phyloP scores from a whole-genome alignment of 1,140 invertebrate species.

The Eubasilissa regina region DNA sequence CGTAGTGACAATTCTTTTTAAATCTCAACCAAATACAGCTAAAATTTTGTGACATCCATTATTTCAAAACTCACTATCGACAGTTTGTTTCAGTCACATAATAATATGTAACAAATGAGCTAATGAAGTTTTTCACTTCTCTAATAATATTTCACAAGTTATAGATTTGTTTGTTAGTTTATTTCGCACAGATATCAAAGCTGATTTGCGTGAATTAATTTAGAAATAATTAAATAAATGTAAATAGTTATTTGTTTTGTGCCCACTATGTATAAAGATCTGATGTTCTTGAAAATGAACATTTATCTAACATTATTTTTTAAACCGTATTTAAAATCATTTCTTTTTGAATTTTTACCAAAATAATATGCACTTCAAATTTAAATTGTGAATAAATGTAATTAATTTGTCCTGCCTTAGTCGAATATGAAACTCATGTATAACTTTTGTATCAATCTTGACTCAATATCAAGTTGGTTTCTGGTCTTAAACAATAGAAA shows the following conservation, averaged over 20 bases:
- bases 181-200: too few species aligned
- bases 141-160: too few species aligned
- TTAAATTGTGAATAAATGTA: conserved; percentile 2
- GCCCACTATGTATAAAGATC: neutral
- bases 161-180: too few species aligned
- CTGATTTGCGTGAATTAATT: too few species aligned
- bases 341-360: neutral
- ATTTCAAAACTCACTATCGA: too few species aligned
- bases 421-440: neutral
- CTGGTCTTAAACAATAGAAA: conserved; percentile 37
- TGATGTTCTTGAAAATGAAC: conserved; percentile 15
- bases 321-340: conserved; percentile 9
- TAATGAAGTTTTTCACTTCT: too few species aligned
- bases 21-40: conserved; percentile 9
- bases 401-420: neutral
- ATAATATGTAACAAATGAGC: too few species aligned
- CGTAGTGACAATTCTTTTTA: conserved; percentile 1
- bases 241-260: neutral
- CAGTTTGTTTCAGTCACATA: too few species aligned
- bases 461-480: conserved; percentile 27
- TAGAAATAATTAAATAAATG: too few species aligned
- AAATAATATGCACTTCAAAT: conserved; percentile 1
- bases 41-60: neutral
- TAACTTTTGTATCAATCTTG: conserved; percentile 14
- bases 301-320: neutral